phyloP scores from a whole-genome alignment of 1,140 invertebrate species.

The Choristoneura fumiferana region DNA sequence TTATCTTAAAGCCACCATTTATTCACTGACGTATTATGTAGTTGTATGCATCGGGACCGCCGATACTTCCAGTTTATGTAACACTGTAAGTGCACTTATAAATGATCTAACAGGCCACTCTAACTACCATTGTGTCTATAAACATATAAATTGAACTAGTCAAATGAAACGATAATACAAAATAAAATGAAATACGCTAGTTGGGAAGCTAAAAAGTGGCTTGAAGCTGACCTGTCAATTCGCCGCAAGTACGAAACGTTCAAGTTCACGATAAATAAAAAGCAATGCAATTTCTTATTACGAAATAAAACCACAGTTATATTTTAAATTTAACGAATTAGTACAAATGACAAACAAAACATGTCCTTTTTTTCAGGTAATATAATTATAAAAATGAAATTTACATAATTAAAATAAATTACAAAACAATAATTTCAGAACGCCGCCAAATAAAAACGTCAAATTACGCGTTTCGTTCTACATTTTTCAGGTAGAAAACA shows the following conservation, averaged over 20 bases:
- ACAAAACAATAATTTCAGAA: neutral
- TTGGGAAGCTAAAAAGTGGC: constrained; percentile 67
- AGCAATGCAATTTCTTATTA: too few relatives aligned
- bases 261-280: too few relatives aligned
- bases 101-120: constrained; percentile 43
- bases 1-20: constrained; percentile 73
- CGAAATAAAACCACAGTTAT: too few relatives aligned
- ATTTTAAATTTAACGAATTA: too few relatives aligned
- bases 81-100: constrained; percentile 67
- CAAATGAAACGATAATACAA: constrained; percentile 60
- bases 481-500: too few relatives aligned
- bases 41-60: constrained; percentile 66
- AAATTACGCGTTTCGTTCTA: too few relatives aligned
- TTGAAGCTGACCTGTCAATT: constrained; percentile 72
- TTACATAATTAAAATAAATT: neutral
- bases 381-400: too few relatives aligned
- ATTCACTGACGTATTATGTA: constrained; percentile 74
- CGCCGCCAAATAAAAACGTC: neutral
- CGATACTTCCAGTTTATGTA: constrained; percentile 71
- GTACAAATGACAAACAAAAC: too few relatives aligned
- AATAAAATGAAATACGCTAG: constrained; percentile 67
- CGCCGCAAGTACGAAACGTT: constrained; percentile 13
- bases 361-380: too few relatives aligned
- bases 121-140: constrained; percentile 51
- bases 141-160: constrained; percentile 48